Base-by-base conservation (phyloP, 2,888 invertebrate species). In the Aquatica leii region DNA sequence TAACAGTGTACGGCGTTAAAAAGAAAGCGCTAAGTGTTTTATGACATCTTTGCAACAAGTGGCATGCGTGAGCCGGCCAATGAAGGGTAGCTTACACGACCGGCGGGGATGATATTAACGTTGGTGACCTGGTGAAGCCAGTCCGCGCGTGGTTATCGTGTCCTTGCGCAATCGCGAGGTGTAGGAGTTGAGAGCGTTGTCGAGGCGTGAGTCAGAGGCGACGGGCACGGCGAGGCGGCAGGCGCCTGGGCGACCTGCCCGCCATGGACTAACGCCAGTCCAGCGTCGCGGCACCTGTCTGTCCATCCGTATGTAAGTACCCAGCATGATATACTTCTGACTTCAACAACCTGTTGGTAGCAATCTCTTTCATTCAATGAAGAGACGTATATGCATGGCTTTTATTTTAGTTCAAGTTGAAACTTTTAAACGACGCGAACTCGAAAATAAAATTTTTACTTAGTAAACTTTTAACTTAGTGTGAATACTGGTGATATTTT, bases 211-310 rank as follows among this genome's bases (percentile, higher is more conserved):
- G 77, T 78, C 78, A 77, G 77, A 78, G 80, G 77, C 80, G 79
- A 78, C 80, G 79, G 78, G 76, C 77, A 75, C 78, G 78, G 77
- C 79, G 79, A 78, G 79, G 80, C 77, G 80, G 80, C 77, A 77
- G 80, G 76, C 77, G 76, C 75, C 75, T 75, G 72, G 75, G 76
- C 71, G 71, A 72, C 73, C 76, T 78, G 71, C 75, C 77, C 71
- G 75, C 75, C 71, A 74, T 77, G 75, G 76, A 76, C 73, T 76
- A 76, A 66, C 76, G 77, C 70, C 78, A 73, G 76, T 75, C 77
- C 76, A 73, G 74, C 73, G 75, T 75, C 72, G 78, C 78, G 74
- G 74, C 75, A 74, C 75, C 77, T 71, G 72, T 73, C 77, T 71
- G 73, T 73, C 72, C 74, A 76, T 69, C 74, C 74, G 73, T 74